Conservation (phyloP, 2,888 invertebrate species). For the Spicauda simplicius region DNA sequence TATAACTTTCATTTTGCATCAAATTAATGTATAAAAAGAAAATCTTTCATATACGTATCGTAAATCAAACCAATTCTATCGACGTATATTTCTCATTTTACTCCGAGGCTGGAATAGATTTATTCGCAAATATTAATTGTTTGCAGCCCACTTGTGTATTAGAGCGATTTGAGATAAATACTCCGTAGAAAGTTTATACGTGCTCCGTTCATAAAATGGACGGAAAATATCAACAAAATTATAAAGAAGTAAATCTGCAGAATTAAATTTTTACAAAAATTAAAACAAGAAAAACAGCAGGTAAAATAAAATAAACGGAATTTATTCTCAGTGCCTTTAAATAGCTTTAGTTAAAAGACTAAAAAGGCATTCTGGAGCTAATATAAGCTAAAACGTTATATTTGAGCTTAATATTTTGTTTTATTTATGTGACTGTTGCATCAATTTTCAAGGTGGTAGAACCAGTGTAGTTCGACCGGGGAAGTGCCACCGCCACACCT, state of each 20-base stretch:
- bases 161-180: conserved; percentile 23
- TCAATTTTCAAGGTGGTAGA: too few relatives aligned
- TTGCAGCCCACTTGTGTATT: conserved; percentile 26
- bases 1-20: too few relatives aligned
- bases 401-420: too few relatives aligned
- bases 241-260: neutral
- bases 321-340: neutral
- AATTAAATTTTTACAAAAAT: neutral
- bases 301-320: neutral
- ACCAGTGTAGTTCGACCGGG: too few relatives aligned
- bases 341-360: neutral
- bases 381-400: neutral
- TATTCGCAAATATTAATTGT: neutral
- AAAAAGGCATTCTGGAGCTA: neutral
- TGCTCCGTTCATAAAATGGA: neutral
- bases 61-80: too few relatives aligned
- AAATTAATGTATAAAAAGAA: too few relatives aligned
- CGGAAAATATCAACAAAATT: neutral
- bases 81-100: too few relatives aligned
- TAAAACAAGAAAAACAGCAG: neutral
- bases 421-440: too few relatives aligned
- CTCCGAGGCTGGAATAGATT: neutral
- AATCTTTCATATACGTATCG: too few relatives aligned
- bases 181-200: neutral
- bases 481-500: too few relatives aligned